phyloP scores from a whole-genome alignment of 2,888 invertebrate genomes.

The Adineta ricciae region DNA sequence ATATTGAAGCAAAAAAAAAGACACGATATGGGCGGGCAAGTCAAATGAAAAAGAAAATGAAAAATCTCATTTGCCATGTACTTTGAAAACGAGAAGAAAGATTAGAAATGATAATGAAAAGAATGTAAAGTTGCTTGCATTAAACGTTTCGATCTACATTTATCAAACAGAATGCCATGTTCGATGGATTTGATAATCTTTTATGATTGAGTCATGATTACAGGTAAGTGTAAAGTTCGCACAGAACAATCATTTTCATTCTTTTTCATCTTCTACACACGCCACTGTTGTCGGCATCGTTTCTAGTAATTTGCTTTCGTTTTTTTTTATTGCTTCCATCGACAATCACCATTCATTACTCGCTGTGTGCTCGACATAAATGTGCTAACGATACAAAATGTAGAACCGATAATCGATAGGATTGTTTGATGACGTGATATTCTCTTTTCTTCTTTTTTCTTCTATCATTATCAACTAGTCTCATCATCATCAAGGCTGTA shows the following conservation, averaged over 20 bases:
- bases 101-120: background rate
- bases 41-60: background rate
- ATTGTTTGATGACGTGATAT: background rate
- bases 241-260: background rate
- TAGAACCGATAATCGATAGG: background rate
- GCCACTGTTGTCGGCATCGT: background rate
- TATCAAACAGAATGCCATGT: background rate
- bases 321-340: background rate
- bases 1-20: background rate
- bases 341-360: background rate
- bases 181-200: background rate
- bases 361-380: background rate
- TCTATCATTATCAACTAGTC: background rate
- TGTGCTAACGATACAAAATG: background rate
- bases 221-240: background rate
- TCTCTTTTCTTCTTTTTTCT: background rate
- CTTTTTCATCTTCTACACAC: background rate
- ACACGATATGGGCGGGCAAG: conserved; percentile 1
- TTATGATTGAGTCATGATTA: background rate
- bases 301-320: background rate
- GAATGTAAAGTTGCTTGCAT: background rate
- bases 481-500: background rate
- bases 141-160: no score
- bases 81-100: background rate
- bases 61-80: background rate